Conservation (phyloP, 2,888 invertebrate genomes). For the Meloe dianella region DNA sequence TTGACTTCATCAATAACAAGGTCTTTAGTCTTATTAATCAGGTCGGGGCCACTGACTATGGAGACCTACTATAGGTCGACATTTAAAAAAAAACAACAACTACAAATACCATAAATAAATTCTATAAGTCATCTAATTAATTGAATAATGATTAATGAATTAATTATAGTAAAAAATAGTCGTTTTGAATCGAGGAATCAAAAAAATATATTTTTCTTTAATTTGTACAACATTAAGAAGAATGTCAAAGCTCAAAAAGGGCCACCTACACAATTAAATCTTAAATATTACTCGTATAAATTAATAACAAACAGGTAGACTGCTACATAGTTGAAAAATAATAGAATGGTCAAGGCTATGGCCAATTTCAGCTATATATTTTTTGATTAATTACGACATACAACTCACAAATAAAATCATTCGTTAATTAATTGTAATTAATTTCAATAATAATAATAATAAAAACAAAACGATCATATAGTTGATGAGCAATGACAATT, state of each 20-base stretch:
- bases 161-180: too few species aligned
- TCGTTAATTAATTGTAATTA: too few species aligned
- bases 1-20: conserved; percentile 41
- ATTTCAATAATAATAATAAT: too few species aligned
- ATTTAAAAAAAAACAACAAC: neutral
- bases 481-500: too few species aligned
- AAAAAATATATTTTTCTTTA: neutral
- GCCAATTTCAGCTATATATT: neutral
- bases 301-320: neutral
- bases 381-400: too few species aligned
- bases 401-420: too few species aligned
- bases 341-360: conserved; percentile 5
- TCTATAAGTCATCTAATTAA: neutral
- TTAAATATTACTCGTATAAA: conserved; percentile 1
- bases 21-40: conserved; percentile 33
- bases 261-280: neutral
- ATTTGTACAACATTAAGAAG: neutral
- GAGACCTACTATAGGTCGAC: conserved; percentile 1
- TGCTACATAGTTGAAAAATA: neutral
- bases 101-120: too few species aligned
- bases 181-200: neutral
- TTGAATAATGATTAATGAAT: too few species aligned
- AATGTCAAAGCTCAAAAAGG: neutral
- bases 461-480: too few species aligned
- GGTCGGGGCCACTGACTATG: conserved; percentile 38